A percentile compares a stretch with the other conserved stretches of the same genome.
phyloP scores from a whole-genome alignment of 2,888 invertebrate genomes.

The Cyrtodaria siliqua region DNA sequence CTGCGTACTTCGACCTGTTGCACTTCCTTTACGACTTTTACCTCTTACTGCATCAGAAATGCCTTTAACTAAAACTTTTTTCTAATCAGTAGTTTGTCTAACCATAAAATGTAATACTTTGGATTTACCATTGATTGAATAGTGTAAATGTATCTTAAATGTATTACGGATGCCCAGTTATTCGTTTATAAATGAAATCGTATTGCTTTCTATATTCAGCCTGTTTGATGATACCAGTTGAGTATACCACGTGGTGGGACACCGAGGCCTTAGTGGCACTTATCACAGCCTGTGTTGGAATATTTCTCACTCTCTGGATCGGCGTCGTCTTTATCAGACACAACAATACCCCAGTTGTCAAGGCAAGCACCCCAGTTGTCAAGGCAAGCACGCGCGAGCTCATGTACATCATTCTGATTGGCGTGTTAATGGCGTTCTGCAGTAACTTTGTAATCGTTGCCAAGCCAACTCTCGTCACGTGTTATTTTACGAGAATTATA shows the following conservation, averaged over 20 bases:
- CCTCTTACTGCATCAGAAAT: too few relatives aligned
- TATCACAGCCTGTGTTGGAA: slow-evolving; percentile 93
- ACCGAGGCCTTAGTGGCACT: slow-evolving; percentile 89
- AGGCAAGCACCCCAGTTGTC: too few relatives aligned
- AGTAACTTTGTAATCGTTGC: slow-evolving; percentile 96
- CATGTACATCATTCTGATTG: slow-evolving; percentile 93
- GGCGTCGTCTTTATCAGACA: slow-evolving; percentile 93
- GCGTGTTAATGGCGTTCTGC: slow-evolving; percentile 82
- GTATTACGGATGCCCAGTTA: too few relatives aligned
- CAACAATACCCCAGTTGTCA: slow-evolving; percentile 98
- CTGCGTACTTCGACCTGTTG: too few relatives aligned
- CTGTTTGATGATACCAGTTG: slow-evolving; percentile 89
- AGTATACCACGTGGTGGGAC: slow-evolving; percentile 89
- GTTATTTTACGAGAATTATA: slow-evolving; percentile 95
- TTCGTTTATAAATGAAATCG: too few relatives aligned
- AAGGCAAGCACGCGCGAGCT: slow-evolving; percentile 90
- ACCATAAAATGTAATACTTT: too few relatives aligned
- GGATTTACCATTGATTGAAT: too few relatives aligned
- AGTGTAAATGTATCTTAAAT: too few relatives aligned
- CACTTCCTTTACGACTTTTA: too few relatives aligned
- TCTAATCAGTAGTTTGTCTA: too few relatives aligned
- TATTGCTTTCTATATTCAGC: too few relatives aligned
- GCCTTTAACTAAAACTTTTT: too few relatives aligned
- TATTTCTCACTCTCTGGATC: slow-evolving; percentile 92
- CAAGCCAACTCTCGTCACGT: slow-evolving; percentile 91